phyloP scores from a whole-genome alignment of 1,140 invertebrate genomes.

The Drosophila punjabiensis region DNA sequence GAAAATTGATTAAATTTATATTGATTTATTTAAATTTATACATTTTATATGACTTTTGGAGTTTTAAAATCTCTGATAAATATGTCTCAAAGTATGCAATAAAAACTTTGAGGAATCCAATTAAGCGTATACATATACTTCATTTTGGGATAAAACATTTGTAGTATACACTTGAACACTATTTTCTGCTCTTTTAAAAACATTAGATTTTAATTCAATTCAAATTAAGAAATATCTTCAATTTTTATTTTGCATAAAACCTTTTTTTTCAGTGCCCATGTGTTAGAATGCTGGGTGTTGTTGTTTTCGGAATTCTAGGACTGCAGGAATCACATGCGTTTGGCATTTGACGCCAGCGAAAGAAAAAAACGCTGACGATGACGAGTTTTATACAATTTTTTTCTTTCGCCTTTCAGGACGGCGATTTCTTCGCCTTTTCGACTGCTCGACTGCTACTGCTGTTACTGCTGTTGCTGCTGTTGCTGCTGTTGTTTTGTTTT shows the following conservation, averaged over 20 bases:
- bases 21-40: no score
- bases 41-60: no score
- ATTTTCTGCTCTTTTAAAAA: no score
- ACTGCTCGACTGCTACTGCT: conserved; percentile 6
- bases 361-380: conserved; percentile 73
- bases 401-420: conserved; percentile 14
- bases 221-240: neutral
- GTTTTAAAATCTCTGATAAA: no score
- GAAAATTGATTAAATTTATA: no score
- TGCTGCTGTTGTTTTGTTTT: conserved; percentile 56
- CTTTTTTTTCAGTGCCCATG: conserved; percentile 8
- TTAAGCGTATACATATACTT: no score
- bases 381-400: conserved; percentile 58
- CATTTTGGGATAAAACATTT: no score
- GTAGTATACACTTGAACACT: no score
- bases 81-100: no score
- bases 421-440: conserved; percentile 33
- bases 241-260: neutral
- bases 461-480: neutral
- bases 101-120: no score
- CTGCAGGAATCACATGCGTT: conserved; percentile 78
- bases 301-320: conserved; percentile 34
- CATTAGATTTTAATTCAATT: no score
- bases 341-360: conserved; percentile 74
- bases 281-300: conserved; percentile 16